Conservation (phyloP, 2,888 invertebrate genomes). For the Cinara cedri region DNA sequence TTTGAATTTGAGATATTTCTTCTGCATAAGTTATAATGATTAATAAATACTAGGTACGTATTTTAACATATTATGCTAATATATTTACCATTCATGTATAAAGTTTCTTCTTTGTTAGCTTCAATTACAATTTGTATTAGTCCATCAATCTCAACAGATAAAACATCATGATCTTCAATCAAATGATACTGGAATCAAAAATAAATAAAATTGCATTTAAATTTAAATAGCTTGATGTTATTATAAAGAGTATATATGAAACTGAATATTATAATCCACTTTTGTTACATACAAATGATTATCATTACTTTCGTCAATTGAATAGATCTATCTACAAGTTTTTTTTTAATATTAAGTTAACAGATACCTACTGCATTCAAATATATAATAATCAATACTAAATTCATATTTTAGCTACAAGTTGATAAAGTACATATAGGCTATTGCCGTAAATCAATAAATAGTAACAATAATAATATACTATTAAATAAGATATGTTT, state of each 20-base stretch:
- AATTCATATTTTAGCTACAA: not conserved
- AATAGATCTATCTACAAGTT: too few relatives aligned
- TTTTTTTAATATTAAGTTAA: too few relatives aligned
- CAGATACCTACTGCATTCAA: too few relatives aligned
- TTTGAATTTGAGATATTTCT: not conserved
- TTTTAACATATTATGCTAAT: not conserved
- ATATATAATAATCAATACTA: too few relatives aligned
- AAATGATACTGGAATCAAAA: conserved; percentile 51
- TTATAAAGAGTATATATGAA: too few relatives aligned
- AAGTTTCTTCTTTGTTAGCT: conserved; percentile 59
- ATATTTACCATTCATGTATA: conserved; percentile 23
- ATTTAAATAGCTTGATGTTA: not conserved
- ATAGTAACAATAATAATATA: not conserved
- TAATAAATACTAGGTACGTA: not conserved
- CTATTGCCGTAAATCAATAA: not conserved
- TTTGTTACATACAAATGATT: too few relatives aligned
- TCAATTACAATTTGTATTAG: conserved; percentile 62
- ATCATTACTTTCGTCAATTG: too few relatives aligned
- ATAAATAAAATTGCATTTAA: not conserved
- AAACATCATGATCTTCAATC: conserved; percentile 55
- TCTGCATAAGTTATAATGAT: conserved; percentile 17
- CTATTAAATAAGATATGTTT: not conserved
- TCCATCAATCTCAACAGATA: conserved; percentile 50
- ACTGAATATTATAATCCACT: too few relatives aligned
- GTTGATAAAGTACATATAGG: not conserved